Conservation (phyloP, 2,797 vertebrate species). For the Antrozous pallidus region DNA sequence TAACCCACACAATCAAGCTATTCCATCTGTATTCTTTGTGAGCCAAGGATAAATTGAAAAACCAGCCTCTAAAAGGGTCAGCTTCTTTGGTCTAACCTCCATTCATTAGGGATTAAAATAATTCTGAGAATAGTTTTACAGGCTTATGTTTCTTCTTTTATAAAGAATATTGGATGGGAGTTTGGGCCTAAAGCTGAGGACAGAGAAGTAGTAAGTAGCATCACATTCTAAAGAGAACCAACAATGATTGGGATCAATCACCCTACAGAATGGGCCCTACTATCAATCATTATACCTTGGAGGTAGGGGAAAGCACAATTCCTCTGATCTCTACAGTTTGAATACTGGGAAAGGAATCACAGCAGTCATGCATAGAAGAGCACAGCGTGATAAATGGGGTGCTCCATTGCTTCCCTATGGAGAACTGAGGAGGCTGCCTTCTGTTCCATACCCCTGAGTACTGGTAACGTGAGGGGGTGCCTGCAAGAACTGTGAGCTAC, state of each 20-base stretch:
- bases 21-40: neutral
- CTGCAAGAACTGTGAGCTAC: neutral
- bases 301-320: neutral
- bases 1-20: neutral
- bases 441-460: neutral
- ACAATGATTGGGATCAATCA: neutral
- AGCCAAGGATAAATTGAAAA: conserved; percentile 52
- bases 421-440: neutral
- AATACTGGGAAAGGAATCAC: neutral
- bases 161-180: neutral
- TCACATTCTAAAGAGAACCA: conserved; percentile 8
- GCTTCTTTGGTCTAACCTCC: neutral
- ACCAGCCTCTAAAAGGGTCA: neutral
- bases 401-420: neutral
- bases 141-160: conserved; percentile 43
- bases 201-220: neutral
- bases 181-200: conserved; percentile 2
- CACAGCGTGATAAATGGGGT: neutral
- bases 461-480: neutral
- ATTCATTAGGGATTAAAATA: neutral
- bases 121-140: conserved; percentile 42
- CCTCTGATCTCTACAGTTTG: neutral
- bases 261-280: neutral
- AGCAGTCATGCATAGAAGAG: neutral
- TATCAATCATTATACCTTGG: neutral